phyloP scores from a whole-genome alignment of 1,140 invertebrate species.

The Pogonomyrmex californicus region DNA sequence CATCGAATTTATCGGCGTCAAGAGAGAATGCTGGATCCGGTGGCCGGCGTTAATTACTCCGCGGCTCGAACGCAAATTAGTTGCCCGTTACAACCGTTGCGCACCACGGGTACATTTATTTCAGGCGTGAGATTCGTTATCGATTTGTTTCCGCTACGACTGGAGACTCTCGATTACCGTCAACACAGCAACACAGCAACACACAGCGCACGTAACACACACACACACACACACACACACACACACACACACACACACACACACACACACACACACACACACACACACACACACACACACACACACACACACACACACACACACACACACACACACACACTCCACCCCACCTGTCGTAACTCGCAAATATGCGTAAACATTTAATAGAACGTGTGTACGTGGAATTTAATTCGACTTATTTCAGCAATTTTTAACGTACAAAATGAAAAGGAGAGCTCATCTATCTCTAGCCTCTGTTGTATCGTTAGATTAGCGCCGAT shows the following conservation, averaged over 20 bases:
- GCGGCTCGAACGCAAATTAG: constrained; percentile 56
- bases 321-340: background rate
- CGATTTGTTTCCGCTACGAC: constrained; percentile 44
- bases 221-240: too few relatives aligned
- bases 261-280: too few relatives aligned
- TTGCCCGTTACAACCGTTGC: constrained; percentile 43
- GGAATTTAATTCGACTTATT: background rate
- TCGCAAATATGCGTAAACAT: constrained; percentile 18
- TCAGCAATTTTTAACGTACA: background rate
- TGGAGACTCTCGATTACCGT: constrained; percentile 21
- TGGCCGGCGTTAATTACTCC: constrained; percentile 59
- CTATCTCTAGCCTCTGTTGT: background rate
- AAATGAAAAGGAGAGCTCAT: background rate
- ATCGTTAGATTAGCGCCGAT: background rate
- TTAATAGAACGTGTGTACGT: background rate
- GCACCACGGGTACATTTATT: constrained; percentile 46
- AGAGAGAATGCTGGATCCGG: constrained; percentile 21
- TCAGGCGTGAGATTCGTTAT: constrained; percentile 51
- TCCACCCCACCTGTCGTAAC: background rate
- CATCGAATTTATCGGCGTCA: constrained; percentile 48
- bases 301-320: too few relatives aligned
- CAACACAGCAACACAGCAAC: background rate
- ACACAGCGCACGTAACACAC: too few relatives aligned
- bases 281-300: too few relatives aligned
- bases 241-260: background rate